Base-by-base conservation (phyloP, 2,797 vertebrate genomes). In the Cephalopachus bancanus region DNA sequence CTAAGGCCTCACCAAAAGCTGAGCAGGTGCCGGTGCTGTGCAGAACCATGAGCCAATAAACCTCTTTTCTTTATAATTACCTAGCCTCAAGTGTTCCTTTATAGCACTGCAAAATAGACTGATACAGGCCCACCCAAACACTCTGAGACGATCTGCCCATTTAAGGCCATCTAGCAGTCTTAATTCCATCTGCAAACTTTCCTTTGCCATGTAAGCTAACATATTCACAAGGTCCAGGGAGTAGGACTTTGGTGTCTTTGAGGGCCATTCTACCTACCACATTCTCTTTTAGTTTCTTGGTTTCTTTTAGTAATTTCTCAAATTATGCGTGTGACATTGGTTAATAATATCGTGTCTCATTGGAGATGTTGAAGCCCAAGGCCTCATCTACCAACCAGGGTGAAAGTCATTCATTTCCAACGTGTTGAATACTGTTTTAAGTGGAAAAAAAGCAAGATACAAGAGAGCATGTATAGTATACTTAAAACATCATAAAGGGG, bases 241-340 rank as follows among this genome's bases (percentile, higher is more conserved):
- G 89, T 94, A 57, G 72, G 51, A 15, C 30, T 11, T 49, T 28
- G 74, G 53, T 49, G 37, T 55, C 30, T 53, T 72, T 15, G 49
- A 15, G 49, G n/a, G 17, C 3, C 74, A 69, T 89, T 90, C 55
- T 88, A 55, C 17, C 64, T 60, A 64, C 22, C 44, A 57, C 11
- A 62, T 24, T 12, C 62, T 91, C 49, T 80, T 78, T 24, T 74
- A 67, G 30, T 89, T 93, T 95, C 91, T 55, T 88, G 44, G 44
- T 76, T 92, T 89, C 28, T 55, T 20, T 93, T 91, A 59, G 55
- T 86, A 65, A 26, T 80, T 91, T 96, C 65, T 91, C 55, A 74
- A 72, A 92, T 76, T 65, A 93, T 15, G 24, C 4, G 65, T 69
- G 1, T 89, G 84, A 95, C 64, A n/a, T 30, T 65, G 37, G 9